Evolutionary conservation across 2,797 vertebrate genomes (phyloP).

Genomic region (Lophius americanus): DNA sequence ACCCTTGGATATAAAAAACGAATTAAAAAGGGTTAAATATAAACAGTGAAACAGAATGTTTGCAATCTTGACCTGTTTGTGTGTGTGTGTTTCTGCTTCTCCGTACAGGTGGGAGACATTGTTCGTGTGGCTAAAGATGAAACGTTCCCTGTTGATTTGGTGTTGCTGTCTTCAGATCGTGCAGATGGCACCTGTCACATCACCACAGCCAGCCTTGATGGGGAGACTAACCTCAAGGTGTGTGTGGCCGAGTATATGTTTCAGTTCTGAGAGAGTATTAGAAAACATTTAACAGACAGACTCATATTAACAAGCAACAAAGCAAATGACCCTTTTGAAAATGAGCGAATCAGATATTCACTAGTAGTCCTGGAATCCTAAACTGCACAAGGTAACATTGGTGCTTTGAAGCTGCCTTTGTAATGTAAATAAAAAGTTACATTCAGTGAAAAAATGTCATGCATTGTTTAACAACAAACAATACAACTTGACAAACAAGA

Average conservation of each 20-base stretch:
- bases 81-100: not conserved
- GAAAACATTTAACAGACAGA: not conserved
- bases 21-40: not conserved
- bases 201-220: constrained; percentile 96
- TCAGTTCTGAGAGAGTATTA: no score
- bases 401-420: not conserved
- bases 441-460: not conserved
- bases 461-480: not conserved
- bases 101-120: constrained; percentile 93
- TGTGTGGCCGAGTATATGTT: not conserved
- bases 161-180: constrained; percentile 93
- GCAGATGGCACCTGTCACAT: constrained; percentile 94
- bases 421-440: not conserved
- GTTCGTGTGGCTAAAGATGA: constrained; percentile 99
- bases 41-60: not conserved
- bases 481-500: not conserved
- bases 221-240: constrained; percentile 98
- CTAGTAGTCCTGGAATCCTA: not conserved
- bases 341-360: not conserved
- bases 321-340: not conserved
- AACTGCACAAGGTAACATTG: not conserved
- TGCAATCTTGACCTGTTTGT: not conserved
- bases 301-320: no score
- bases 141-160: constrained; percentile 96
- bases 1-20: no score